Conservation (phyloP, 2,113 vertebrate species). For the Chaetodon trifascialis region DNA sequence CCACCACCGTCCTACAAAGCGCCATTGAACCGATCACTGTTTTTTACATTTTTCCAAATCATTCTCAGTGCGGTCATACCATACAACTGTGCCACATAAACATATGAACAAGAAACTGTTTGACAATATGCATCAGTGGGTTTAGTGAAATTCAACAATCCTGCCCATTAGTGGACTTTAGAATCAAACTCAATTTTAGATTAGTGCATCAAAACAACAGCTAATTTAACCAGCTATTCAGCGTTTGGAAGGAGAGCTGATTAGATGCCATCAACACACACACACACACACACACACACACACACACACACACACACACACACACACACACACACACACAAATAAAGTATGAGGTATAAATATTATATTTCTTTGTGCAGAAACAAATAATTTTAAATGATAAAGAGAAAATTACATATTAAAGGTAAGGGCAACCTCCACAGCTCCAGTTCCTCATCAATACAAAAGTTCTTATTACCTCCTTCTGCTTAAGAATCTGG, state of each 20-base stretch:
- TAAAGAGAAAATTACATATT: not conserved
- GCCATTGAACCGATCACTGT: constrained; percentile 2
- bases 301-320: constrained; percentile 34
- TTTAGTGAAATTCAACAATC: constrained; percentile 19
- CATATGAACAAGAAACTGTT: not conserved
- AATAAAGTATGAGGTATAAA: not conserved
- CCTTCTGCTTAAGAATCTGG: not conserved
- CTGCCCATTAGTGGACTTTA: not conserved
- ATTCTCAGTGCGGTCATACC: constrained; percentile 6
- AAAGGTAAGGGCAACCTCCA: not conserved
- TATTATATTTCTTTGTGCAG: not conserved
- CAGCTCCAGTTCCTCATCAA: not conserved
- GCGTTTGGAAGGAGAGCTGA: not conserved
- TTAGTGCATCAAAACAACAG: constrained; percentile 1
- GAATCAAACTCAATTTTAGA: constrained; percentile 14
- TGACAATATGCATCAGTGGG: constrained; percentile 12
- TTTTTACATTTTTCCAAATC: constrained; percentile 32
- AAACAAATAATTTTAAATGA: not conserved
- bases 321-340: constrained; percentile 24
- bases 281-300: constrained; percentile 14
- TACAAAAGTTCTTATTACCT: not conserved
- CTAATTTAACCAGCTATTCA: not conserved
- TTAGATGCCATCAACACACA: not conserved
- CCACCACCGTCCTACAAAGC: not conserved
- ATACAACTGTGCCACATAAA: constrained; percentile 21